These are phyloP conservation scores for Lithophane socia DNA, from an alignment of 2,888 invertebrate species.

Conservation along the genomic window DNA sequence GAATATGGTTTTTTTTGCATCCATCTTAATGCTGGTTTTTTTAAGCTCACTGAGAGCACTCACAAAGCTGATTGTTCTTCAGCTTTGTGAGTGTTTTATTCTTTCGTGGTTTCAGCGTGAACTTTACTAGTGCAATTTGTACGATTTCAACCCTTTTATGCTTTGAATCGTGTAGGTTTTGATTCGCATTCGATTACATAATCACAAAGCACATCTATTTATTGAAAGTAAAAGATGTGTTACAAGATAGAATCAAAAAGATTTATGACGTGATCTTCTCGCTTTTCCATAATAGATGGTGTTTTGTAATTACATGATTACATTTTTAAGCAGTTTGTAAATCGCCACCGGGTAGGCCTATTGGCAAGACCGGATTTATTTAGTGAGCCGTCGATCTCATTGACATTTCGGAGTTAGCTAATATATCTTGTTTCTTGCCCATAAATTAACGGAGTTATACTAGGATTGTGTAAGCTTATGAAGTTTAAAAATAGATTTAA, in stretches of 20 bases:
- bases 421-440: conserved; percentile 34
- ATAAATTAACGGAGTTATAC: conserved; percentile 43
- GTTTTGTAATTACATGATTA: conserved; percentile 38
- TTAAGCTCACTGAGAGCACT: conserved; percentile 1
- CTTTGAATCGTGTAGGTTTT: neutral
- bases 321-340: conserved; percentile 30
- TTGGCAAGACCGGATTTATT: conserved; percentile 38
- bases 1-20: conserved; percentile 16
- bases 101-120: neutral
- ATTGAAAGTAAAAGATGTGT: neutral
- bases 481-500: conserved; percentile 33
- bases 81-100: too few species aligned
- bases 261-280: conserved; percentile 1
- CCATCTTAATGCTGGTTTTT: conserved; percentile 6
- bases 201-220: neutral
- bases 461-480: conserved; percentile 40
- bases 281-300: neutral
- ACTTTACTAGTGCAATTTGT: neutral
- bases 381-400: conserved; percentile 10
- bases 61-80: conserved; percentile 20
- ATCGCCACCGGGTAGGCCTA: conserved; percentile 19
- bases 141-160: neutral
- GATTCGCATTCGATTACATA: neutral
- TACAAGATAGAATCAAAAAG: neutral
- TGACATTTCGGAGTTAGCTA: conserved; percentile 49